A percentile compares a stretch with the other conserved stretches of the same genome.
These are phyloP conservation scores for Meteorus colon DNA, from an alignment of 2,888 invertebrate genomes.

Conservation along the genomic window DNA sequence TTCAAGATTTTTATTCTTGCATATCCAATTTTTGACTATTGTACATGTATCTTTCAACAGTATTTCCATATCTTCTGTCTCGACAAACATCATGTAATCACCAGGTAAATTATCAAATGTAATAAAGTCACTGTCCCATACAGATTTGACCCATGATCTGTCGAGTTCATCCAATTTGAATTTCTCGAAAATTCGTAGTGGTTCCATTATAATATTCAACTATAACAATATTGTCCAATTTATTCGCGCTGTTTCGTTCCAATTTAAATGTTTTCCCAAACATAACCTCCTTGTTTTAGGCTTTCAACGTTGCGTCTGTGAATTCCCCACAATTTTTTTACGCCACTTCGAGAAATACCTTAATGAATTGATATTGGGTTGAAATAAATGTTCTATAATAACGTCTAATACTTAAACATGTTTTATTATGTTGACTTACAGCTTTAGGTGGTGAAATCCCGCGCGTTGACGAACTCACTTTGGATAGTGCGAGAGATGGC, in stretches of 20 bases:
- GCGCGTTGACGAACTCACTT: slow-evolving; percentile 58
- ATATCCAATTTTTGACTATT: slow-evolving; percentile 60
- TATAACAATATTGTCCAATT: neutral
- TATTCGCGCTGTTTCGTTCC: neutral
- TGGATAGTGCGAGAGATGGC: slow-evolving; percentile 58
- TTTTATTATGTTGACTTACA: slow-evolving; percentile 46
- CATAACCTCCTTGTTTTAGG: slow-evolving; percentile 29
- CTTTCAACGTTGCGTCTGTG: neutral
- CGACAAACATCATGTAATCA: slow-evolving; percentile 73
- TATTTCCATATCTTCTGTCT: slow-evolving; percentile 64
- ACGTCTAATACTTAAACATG: slow-evolving; percentile 6
- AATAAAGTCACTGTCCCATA: slow-evolving; percentile 77
- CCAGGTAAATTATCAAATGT: slow-evolving; percentile 75
- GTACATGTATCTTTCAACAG: slow-evolving; percentile 58
- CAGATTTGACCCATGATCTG: slow-evolving; percentile 76
- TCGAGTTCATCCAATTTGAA: slow-evolving; percentile 72
- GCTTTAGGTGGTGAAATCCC: slow-evolving; percentile 63
- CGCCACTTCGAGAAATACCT: neutral
- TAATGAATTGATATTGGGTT: neutral
- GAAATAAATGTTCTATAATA: neutral
- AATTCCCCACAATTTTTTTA: neutral
- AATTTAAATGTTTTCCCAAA: slow-evolving; percentile 21
- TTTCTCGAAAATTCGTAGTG: slow-evolving; percentile 61
- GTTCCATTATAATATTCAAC: slow-evolving; percentile 59
- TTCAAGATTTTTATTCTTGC: slow-evolving; percentile 40